phyloP scores from a whole-genome alignment of 2,888 invertebrate genomes.

The Campoplex nolae region DNA sequence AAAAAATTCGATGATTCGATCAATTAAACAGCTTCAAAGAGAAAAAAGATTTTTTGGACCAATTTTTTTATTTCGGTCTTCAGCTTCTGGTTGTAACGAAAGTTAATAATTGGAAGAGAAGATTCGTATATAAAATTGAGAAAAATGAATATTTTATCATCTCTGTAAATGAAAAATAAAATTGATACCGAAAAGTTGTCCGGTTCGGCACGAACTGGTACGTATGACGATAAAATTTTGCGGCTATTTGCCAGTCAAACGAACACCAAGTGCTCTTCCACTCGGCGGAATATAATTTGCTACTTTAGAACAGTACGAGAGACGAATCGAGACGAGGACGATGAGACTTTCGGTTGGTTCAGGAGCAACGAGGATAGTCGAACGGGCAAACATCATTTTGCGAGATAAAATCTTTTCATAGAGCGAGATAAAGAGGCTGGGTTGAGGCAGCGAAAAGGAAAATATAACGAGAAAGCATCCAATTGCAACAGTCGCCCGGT shows the following conservation, averaged over 20 bases:
- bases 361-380: neutral
- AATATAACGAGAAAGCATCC: slow-evolving; percentile 40
- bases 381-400: slow-evolving; percentile 45
- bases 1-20: neutral
- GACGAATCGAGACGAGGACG: neutral
- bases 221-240: slow-evolving; percentile 14
- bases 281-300: slow-evolving; percentile 44
- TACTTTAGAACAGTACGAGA: slow-evolving; percentile 40
- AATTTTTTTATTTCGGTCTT: no score
- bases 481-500: slow-evolving; percentile 24
- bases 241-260: slow-evolving; percentile 27
- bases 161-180: neutral
- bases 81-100: no score
- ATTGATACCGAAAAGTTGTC: neutral
- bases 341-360: slow-evolving; percentile 19
- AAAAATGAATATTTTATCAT: neutral
- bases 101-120: neutral
- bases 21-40: neutral
- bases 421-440: neutral
- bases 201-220: neutral
- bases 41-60: neutral
- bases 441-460: slow-evolving; percentile 28
- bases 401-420: slow-evolving; percentile 15
- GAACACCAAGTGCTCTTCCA: slow-evolving; percentile 19
- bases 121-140: neutral